Base-by-base conservation (phyloP, 1,140 invertebrate species). In the Tetramorium parvispinum region DNA sequence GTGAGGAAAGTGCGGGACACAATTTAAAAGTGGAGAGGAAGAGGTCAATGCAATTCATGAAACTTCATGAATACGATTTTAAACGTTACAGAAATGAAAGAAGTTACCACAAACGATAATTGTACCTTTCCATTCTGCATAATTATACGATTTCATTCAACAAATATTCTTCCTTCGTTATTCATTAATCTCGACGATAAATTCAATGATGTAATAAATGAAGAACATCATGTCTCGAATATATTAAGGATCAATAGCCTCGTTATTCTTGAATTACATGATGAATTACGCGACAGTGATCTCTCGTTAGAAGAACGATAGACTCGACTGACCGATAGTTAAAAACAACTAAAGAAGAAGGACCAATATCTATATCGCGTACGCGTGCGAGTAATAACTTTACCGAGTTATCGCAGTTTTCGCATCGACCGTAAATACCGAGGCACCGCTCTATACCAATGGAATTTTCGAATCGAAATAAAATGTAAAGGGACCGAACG, bases 81-180 rank as follows among this genome's bases (percentile, higher is more conserved):
- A 73, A 59, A 18, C 40, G 43, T 73, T 75, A 73, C 18, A n/a
- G 16, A 75, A 27, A 57, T 83, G 68, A 75, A 75, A 73, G 79
- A 83, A 83, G 79, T 83, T 83, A 75, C 43, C 79, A 43, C 79
- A 83, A 83, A 73, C 21, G 68, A 75, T 83, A 83, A 83, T 83
- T 83, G 68, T 83, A 83, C 68, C 55, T 61, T 83, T 27, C 32
- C 27, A 18, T 32, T 40, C 40, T 59, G 24, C 49, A 37, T 43
- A 83, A 75, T 46, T 59, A 27, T 37, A 49, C 40, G 40, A 27
- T 73, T 73, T 83, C n/a, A 61, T 73, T 83, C 40, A 55, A 55
- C 40, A 21, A 71, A 51, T 59, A 18, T 75, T 59, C 68, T 13
- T 49, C 10, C 65, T 49, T 46, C 43, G 37, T 83, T 73, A 75